Evolutionary conservation across 2,113 vertebrate genomes (phyloP), one percentile per base, ranked within the genome.

Genomic region (Cichladusa arquata): DNA sequence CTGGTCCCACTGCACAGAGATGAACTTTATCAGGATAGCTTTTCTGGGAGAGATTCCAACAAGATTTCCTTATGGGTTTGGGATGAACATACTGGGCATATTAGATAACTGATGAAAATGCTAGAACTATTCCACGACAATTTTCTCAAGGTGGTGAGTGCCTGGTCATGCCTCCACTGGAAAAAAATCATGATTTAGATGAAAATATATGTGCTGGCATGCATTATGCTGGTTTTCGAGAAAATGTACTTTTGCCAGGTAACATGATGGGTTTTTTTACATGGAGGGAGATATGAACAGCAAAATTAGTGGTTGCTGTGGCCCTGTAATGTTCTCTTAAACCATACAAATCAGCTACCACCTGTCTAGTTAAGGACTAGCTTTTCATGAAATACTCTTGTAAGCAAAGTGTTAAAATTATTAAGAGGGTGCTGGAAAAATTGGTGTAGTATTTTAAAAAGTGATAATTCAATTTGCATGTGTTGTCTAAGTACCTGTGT

Each of bases 251-350:
- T 81, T 28, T 47, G 3, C 28, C 34, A 33, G 28, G 16, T 67
- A 54, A 47, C 7, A 3, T 66, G 1, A 0, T n/a, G 4, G n/a
- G 44, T 85, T 81, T 66, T 56, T 65, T 70, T 74, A n/a, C 0
- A 0, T 1, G 2, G 66, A 69, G 40, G 19, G 29, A 51, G 42
- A 20, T 45, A 16, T 0, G 13, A 88, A 19, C 40, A 70, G 48
- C 57, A 47, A 56, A 69, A 76, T 72, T 51, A 33, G 34, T 76
- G 74, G 47, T 66, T 1, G 0, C 47, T 82, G 14, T 45, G 34
- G 66, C 45, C 48, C 29, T 62, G 25, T 58, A 45, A 42, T n/a
- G 54, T 34, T 65, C 40, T 61, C 36, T 29, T 88, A 60, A 67
- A 47, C 36, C 14, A 8, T 31, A 60, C 24, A n/a, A 47, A 19